Evolutionary conservation across 2,888 invertebrate species (phyloP).

Genomic region (Agrotis clavis): DNA sequence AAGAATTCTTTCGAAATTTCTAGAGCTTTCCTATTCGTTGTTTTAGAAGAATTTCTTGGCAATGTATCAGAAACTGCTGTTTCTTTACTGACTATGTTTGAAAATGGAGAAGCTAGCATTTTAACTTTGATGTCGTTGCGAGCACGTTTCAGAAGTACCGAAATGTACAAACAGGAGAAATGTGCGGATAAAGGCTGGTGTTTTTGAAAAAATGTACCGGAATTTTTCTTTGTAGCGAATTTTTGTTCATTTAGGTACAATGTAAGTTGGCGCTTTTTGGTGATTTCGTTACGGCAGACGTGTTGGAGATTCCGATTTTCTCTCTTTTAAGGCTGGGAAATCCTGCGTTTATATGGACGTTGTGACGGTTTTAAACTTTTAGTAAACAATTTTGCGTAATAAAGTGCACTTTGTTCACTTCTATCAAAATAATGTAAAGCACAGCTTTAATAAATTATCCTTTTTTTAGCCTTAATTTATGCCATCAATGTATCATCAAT

Average conservation of each 20-base stretch:
- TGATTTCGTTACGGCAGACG: conserved; percentile 41
- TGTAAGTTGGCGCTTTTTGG: conserved; percentile 28
- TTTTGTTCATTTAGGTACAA: conserved; percentile 44
- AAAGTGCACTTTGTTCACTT: background rate
- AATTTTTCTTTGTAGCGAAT: conserved; percentile 48
- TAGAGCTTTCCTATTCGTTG: conserved; percentile 50
- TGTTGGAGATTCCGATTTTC: background rate
- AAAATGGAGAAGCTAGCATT: conserved; percentile 56
- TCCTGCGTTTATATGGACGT: conserved; percentile 1
- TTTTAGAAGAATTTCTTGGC: conserved; percentile 61
- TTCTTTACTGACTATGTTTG: conserved; percentile 32
- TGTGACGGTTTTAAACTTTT: background rate
- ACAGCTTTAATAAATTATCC: too few species aligned
- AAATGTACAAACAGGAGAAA: conserved; percentile 46
- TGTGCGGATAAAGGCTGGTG: conserved; percentile 26
- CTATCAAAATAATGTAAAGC: background rate
- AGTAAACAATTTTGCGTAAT: too few species aligned
- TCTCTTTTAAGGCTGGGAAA: background rate
- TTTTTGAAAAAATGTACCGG: conserved; percentile 31
- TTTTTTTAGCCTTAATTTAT: background rate
- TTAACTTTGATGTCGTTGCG: conserved; percentile 58
- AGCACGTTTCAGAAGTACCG: conserved; percentile 50
- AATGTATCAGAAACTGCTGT: conserved; percentile 53
- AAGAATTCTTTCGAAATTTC: conserved; percentile 52
- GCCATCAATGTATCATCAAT: background rate